A percentile compares a stretch with the other conserved stretches of the same genome.
These are phyloP conservation scores for Agrochola circellaris DNA, from an alignment of 2,888 invertebrate genomes.

Conservation along the genomic window DNA sequence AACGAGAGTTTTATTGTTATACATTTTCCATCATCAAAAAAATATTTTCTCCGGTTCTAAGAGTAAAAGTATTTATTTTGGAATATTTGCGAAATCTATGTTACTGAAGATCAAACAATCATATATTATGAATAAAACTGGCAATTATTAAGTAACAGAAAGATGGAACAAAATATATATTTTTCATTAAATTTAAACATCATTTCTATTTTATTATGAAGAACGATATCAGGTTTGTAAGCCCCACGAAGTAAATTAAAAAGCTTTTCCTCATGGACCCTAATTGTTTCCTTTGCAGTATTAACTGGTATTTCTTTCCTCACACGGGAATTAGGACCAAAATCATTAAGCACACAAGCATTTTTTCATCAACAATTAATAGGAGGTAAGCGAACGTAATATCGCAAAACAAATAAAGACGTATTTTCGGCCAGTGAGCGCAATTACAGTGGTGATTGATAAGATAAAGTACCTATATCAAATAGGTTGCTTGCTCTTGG, in stretches of 20 bases:
- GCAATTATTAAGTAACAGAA: slow-evolving; percentile 5
- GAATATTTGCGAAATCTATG: background rate
- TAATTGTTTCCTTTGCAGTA: background rate
- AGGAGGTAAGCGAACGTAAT: slow-evolving; percentile 12
- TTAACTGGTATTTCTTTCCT: slow-evolving; percentile 12
- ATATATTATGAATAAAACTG: background rate
- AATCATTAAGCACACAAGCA: slow-evolving; percentile 17
- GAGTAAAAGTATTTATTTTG: slow-evolving; percentile 12
- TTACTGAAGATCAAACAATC: background rate
- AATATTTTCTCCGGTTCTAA: background rate
- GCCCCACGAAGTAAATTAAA: slow-evolving; percentile 11
- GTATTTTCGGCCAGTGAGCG: slow-evolving; percentile 49
- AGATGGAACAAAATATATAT: background rate
- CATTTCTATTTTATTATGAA: background rate
- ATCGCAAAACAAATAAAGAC: slow-evolving; percentile 32
- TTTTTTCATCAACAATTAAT: slow-evolving; percentile 20
- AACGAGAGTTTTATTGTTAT: slow-evolving; percentile 18
- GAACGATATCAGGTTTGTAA: slow-evolving; percentile 1
- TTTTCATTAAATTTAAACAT: slow-evolving; percentile 14
- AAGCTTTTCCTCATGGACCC: slow-evolving; percentile 11
- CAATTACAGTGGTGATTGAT: slow-evolving; percentile 50
- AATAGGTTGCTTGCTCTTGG: slow-evolving; percentile 61
- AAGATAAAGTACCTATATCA: slow-evolving; percentile 60
- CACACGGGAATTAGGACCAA: slow-evolving; percentile 1
- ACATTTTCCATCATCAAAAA: slow-evolving; percentile 14